A percentile compares a stretch with the other conserved stretches of the same genome.
These are phyloP conservation scores for Drosophila testacea DNA, from an alignment of 2,888 invertebrate genomes.

Conservation along the genomic window DNA sequence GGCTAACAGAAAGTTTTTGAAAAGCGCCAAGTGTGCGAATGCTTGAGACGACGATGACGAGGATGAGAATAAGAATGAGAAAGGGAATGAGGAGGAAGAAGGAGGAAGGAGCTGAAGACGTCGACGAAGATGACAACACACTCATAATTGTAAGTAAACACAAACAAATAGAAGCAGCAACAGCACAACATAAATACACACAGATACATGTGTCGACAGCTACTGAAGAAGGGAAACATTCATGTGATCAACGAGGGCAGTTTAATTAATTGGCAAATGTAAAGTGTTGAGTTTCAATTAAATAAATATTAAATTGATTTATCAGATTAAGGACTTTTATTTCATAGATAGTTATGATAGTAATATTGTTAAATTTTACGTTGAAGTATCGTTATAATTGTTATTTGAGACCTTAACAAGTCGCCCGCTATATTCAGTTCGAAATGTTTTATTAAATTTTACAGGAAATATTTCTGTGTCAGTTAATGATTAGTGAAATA, in stretches of 20 bases:
- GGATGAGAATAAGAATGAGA: background rate
- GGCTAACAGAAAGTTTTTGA: constrained; percentile 59
- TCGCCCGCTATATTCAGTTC: too few species aligned
- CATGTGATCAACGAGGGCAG: constrained; percentile 24
- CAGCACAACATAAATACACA: constrained; percentile 2
- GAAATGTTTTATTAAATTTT: too few species aligned
- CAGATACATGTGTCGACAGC: constrained; percentile 4
- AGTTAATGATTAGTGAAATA: too few species aligned
- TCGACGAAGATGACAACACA: constrained; percentile 72
- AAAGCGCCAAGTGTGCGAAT: constrained; percentile 73
- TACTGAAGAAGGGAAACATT: constrained; percentile 8
- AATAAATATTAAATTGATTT: background rate
- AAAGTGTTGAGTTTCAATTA: background rate
- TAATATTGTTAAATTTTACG: too few species aligned
- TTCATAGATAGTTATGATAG: too few species aligned
- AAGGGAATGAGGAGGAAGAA: background rate
- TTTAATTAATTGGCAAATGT: background rate
- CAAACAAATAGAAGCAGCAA: constrained; percentile 49
- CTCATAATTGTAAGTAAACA: constrained; percentile 81
- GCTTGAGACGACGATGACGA: constrained; percentile 66
- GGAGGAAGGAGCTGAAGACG: constrained; percentile 9
- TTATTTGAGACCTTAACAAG: too few species aligned
- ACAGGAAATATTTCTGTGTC: too few species aligned
- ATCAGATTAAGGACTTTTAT: too few species aligned
- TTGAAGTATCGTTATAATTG: too few species aligned